Conservation (phyloP, 2,888 invertebrate genomes). For the Spodoptera exigua region DNA sequence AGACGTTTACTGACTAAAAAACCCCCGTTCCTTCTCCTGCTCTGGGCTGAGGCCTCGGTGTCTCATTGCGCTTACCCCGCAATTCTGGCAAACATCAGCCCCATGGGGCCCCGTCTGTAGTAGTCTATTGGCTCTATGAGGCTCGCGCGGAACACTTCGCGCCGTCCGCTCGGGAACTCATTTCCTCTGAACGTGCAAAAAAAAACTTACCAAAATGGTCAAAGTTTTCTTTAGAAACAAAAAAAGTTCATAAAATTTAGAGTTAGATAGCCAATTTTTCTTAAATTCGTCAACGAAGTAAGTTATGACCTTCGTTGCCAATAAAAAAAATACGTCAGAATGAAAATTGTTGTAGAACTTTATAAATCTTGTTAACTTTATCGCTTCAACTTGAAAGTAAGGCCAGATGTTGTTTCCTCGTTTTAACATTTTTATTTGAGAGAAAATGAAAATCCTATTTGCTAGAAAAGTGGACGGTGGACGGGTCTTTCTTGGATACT, state of each 20-base stretch:
- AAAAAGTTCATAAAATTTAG: slow-evolving; percentile 13
- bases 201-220: too few species aligned
- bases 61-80: too few species aligned
- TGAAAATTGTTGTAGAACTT: slow-evolving; percentile 33
- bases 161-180: too few species aligned
- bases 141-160: too few species aligned
- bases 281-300: slow-evolving; percentile 14
- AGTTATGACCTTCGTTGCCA: slow-evolving; percentile 18
- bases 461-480: background rate
- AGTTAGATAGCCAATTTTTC: slow-evolving; percentile 14
- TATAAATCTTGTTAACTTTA: slow-evolving; percentile 45
- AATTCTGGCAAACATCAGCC: too few species aligned
- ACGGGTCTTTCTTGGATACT: background rate
- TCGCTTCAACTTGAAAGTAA: slow-evolving; percentile 23
- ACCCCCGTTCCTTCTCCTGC: too few species aligned
- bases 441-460: slow-evolving; percentile 7
- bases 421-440: slow-evolving; percentile 16
- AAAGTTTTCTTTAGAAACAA: too few species aligned
- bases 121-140: too few species aligned
- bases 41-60: too few species aligned
- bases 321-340: slow-evolving; percentile 25
- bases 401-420: slow-evolving; percentile 27
- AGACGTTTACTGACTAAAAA: too few species aligned
- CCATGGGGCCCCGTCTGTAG: too few species aligned
- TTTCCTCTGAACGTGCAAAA: too few species aligned